Evolutionary conservation across 2,797 vertebrate species (phyloP).

Genomic region (Coluber constrictor): DNA sequence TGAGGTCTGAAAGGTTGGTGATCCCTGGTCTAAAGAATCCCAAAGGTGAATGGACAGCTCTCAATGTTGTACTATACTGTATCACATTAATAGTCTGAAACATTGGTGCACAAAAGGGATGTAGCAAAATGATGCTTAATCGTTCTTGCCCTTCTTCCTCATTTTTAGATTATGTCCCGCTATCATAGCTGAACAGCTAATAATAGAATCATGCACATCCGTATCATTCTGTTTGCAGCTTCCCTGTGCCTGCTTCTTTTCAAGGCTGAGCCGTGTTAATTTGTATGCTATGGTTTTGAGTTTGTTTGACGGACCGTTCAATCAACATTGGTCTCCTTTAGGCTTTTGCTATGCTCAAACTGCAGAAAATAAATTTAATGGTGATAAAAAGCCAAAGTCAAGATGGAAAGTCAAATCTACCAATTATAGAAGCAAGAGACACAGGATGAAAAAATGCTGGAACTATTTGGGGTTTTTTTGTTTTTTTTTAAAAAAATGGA

Average conservation of each 20-base stretch:
- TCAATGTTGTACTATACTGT: neutral
- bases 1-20: too few species aligned
- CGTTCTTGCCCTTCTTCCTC: neutral
- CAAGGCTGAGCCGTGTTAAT: neutral
- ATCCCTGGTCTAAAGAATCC: neutral
- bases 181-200: neutral
- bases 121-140: neutral
- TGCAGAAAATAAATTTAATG: neutral
- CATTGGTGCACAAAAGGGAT: neutral
- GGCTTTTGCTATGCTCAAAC: neutral
- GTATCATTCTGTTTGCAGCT: neutral
- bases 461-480: accelerated
- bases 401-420: constrained; percentile 13
- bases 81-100: neutral
- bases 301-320: constrained; percentile 4
- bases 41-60: too few species aligned
- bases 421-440: constrained; percentile 1
- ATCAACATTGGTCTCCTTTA: neutral
- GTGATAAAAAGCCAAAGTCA: neutral
- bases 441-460: neutral
- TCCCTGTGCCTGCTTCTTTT: neutral
- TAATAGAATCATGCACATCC: neutral
- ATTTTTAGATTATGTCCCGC: neutral
- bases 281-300: neutral
- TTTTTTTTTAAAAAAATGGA: neutral